Conservation (phyloP, 64 coral and sea anemone species). For the Dendronephthya gigantea region DNA sequence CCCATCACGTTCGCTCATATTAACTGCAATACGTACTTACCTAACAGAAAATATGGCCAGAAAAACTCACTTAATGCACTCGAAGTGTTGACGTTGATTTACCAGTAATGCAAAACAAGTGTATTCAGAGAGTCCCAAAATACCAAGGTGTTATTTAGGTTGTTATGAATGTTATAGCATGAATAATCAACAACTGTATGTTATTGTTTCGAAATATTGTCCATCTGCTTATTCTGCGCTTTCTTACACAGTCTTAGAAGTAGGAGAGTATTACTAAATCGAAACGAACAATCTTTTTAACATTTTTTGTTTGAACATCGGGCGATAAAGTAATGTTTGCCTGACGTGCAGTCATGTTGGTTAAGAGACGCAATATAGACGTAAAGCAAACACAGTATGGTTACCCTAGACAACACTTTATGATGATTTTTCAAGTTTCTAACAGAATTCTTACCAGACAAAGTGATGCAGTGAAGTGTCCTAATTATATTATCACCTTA, state of each 20-base stretch:
- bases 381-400: not conserved
- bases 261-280: not conserved
- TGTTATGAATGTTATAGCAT: not conserved
- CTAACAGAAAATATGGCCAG: not conserved
- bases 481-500: not conserved
- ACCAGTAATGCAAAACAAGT: not conserved
- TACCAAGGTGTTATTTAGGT: not conserved
- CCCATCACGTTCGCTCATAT: not conserved
- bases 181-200: not conserved
- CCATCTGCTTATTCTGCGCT: not conserved
- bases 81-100: not conserved
- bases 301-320: not conserved
- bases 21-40: not conserved
- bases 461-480: not conserved
- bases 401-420: slow-evolving; percentile 6
- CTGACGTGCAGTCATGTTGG: not conserved
- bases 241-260: not conserved
- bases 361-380: not conserved
- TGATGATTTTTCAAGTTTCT: not conserved
- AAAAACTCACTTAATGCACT: not conserved
- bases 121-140: not conserved
- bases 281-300: not conserved
- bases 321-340: not conserved
- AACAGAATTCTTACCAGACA: not conserved
- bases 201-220: not conserved